Evolutionary conservation across 1,140 invertebrate species (phyloP), one percentile per base, ranked within the genome.

Genomic region (Gryllus bimaculatus): DNA sequence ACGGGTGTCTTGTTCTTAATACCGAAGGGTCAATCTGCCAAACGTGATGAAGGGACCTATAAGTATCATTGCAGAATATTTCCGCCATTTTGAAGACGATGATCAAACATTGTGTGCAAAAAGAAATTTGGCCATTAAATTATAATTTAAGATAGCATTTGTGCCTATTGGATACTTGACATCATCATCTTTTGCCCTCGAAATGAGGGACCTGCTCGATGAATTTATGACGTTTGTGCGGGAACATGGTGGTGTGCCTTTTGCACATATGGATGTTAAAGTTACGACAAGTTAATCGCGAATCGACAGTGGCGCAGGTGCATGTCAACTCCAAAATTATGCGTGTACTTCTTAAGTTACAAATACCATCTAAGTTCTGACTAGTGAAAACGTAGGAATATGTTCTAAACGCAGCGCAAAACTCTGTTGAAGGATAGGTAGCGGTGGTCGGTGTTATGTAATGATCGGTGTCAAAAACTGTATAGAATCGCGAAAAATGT

Each of bases 1-100:
- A 77, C 8, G 48, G 20, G 76, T 77, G 76, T 77, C 47, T 79
- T 21, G 74, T 48, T 49, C 54, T 76, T 76, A 48, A 79, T 79
- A 39, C 20, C 48, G 75, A 76, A 76, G 79, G 79, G 74, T 76
- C 76, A 76, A 48, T 79, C 79, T 49, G 79, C 74, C 79, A 66
- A 79, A 79, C 66, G 47, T 78, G 49, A 77, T 79, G 75, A 77
- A 77, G 73, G 75, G 47, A n/a, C 75, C 74, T 39, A 74, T 66
- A 78, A 75, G 80, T 78, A 75, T 80, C 75, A 75, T 80, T 76
- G 79, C 77, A 74, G 73, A 80, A 78, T 78, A 66, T 78, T 75
- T 78, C 80, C 78, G 78, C 80, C 80, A 81, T 81, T 81, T 80
- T 80, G 80, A 80, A 66, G 80, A 76, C n/a, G 75, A 47, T 76